Percentiles rank a stretch among this genome's conserved stretches.
Evolutionary conservation across 2,113 vertebrate genomes (phyloP).

Genomic region (Callorhinus ursinus): DNA sequence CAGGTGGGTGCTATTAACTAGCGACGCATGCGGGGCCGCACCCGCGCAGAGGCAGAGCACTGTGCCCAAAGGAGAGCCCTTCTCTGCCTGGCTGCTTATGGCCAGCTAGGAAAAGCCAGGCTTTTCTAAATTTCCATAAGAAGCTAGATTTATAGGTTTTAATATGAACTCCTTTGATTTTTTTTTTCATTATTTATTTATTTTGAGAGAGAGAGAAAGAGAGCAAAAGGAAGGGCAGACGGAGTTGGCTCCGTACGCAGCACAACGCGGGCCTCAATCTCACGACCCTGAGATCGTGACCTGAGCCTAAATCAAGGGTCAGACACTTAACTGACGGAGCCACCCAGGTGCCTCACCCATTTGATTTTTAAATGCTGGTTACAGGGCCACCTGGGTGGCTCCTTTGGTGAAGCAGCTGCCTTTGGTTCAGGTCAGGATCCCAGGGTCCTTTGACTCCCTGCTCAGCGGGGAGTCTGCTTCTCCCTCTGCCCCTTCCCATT

Average conservation of each 20-base stretch:
- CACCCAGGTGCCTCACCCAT: neutral
- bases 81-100: neutral
- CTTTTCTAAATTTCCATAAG: neutral
- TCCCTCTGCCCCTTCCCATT: neutral
- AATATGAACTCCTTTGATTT: neutral
- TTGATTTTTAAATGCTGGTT: neutral
- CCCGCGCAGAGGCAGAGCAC: no score
- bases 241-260: no score
- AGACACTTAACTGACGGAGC: neutral
- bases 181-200: neutral
- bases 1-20: neutral
- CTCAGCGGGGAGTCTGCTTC: neutral
- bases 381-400: neutral
- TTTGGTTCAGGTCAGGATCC: neutral
- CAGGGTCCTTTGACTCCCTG: neutral
- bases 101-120: neutral
- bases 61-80: neutral
- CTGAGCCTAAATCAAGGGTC: neutral
- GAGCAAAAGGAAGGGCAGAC: no score
- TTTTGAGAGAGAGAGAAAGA: no score
- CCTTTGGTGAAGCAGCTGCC: no score
- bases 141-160: neutral
- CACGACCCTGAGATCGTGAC: neutral
- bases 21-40: accelerated
- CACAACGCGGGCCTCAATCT: no score